phyloP scores from a whole-genome alignment of 2,888 invertebrate species.

The Orthosia cruda region DNA sequence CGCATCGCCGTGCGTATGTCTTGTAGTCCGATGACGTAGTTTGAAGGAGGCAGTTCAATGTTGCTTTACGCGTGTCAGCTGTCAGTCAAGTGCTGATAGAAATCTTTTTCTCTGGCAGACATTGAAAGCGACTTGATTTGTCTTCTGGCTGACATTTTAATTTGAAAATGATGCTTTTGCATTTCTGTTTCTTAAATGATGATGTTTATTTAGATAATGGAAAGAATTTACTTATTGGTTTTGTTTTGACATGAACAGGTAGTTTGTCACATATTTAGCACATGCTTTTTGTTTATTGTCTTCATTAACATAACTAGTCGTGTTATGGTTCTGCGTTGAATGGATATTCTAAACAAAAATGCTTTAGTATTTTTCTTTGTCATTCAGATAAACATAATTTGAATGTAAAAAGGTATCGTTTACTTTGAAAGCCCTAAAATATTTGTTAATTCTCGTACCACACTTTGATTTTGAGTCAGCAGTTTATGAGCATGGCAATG shows the following conservation, averaged over 20 bases:
- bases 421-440: neutral
- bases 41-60: slow-evolving; percentile 6
- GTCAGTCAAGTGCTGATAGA: slow-evolving; percentile 16
- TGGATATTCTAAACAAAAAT: slow-evolving; percentile 10
- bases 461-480: neutral
- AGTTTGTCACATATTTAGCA: slow-evolving; percentile 26
- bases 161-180: slow-evolving; percentile 1
- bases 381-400: slow-evolving; percentile 4
- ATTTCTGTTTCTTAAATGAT: neutral
- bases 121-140: neutral
- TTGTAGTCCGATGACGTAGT: neutral
- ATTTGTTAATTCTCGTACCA: slow-evolving; percentile 3
- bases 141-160: slow-evolving; percentile 1
- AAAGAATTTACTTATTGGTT: neutral
- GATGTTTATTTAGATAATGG: neutral
- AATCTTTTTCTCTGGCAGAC: slow-evolving; percentile 3
- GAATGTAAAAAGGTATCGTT: neutral
- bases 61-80: slow-evolving; percentile 18
- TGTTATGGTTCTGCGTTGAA: slow-evolving; percentile 21
- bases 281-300: slow-evolving; percentile 37
- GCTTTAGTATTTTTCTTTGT: neutral
- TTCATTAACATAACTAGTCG: slow-evolving; percentile 46
- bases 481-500: neutral
- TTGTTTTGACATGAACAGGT: slow-evolving; percentile 18
- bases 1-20: too few relatives aligned